Percentiles rank a stretch among this genome's conserved stretches.
These are phyloP conservation scores for Leucoraja erinaceus DNA, from an alignment of 2,113 vertebrate genomes.

Conservation along the genomic window DNA sequence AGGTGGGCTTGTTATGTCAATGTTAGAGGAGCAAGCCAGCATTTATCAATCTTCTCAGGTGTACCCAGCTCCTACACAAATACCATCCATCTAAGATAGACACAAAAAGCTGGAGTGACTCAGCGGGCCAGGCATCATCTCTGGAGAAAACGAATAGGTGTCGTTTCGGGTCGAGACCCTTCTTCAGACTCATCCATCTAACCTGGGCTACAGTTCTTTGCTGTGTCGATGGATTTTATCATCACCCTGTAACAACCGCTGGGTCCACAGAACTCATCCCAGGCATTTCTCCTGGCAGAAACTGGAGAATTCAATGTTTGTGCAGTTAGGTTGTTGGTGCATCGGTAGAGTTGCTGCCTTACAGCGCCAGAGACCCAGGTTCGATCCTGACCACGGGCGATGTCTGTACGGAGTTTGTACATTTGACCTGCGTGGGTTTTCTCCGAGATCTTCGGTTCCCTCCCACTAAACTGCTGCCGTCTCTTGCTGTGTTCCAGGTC, in stretches of 20 bases:
- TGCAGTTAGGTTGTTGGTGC: too few species aligned
- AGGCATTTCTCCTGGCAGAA: neutral
- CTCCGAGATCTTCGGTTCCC: too few species aligned
- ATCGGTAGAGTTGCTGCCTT: too few species aligned
- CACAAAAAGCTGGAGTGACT: too few species aligned
- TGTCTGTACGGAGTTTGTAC: too few species aligned
- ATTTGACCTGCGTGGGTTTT: too few species aligned
- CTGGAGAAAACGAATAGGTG: too few species aligned
- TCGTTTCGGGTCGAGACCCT: too few species aligned
- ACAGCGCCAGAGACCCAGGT: too few species aligned
- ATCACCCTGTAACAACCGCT: neutral
- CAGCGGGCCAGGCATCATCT: too few species aligned
- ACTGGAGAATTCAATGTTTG: neutral
- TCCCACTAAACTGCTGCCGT: neutral
- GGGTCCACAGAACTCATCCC: neutral
- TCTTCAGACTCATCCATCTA: neutral
- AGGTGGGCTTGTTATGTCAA: neutral
- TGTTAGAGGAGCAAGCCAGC: neutral
- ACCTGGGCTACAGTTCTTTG: neutral
- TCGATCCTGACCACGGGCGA: too few species aligned
- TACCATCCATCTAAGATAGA: neutral
- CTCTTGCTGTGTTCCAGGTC: constrained; percentile 59
- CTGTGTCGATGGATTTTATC: neutral
- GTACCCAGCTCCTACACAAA: neutral
- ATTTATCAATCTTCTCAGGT: neutral